Conservation (phyloP, 1,140 invertebrate species). For the Globodera rostochiensis region DNA sequence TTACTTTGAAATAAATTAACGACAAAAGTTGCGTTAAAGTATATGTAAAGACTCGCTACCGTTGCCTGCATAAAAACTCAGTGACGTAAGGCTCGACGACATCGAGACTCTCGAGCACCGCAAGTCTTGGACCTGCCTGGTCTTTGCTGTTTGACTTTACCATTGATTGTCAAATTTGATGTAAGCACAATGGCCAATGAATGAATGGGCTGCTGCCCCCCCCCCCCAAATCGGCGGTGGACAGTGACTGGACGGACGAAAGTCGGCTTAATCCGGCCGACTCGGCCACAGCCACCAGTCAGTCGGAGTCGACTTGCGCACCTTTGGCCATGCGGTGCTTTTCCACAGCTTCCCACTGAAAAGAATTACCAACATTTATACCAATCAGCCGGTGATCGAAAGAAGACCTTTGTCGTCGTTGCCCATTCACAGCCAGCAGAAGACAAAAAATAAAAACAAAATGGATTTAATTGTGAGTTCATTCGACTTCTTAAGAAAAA, state of each 20-base stretch:
- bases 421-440: neutral
- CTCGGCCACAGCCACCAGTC: neutral
- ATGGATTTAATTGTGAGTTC: slow-evolving; percentile 15
- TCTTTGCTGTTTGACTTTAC: neutral
- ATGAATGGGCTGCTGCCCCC: neutral
- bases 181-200: neutral
- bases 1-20: neutral
- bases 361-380: neutral
- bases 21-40: neutral
- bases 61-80: too few relatives aligned
- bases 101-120: too few relatives aligned
- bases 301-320: neutral
- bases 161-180: neutral
- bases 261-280: slow-evolving; percentile 1
- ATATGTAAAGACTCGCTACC: too few relatives aligned
- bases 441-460: neutral
- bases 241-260: neutral
- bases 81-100: too few relatives aligned
- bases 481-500: neutral
- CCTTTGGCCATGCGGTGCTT: neutral
- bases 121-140: neutral
- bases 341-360: neutral
- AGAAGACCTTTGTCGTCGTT: neutral
- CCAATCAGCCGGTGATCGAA: too few relatives aligned
- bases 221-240: neutral